These are phyloP conservation scores for Delichon dasypus DNA, from an alignment of 2,797 vertebrate genomes.

Conservation along the genomic window DNA sequence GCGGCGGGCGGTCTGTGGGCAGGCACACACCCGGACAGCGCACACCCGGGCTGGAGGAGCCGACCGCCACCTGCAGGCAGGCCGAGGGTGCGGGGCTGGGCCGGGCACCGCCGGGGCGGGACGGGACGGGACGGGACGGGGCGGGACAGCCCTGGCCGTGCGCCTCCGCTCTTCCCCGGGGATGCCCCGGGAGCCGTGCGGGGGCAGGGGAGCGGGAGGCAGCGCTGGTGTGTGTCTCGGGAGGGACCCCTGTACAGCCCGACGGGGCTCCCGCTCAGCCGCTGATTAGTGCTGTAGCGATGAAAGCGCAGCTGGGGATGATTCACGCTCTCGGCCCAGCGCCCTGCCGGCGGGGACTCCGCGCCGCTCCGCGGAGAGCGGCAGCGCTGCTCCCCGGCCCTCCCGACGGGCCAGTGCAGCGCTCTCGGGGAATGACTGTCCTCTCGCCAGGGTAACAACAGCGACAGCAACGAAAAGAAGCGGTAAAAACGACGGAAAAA, in stretches of 20 bases:
- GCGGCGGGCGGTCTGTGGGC: too few relatives aligned
- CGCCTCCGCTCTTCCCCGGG: fast-evolving
- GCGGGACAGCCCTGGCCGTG: fast-evolving
- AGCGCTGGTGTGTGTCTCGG: neutral
- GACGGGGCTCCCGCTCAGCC: neutral
- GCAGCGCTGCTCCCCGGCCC: fast-evolving
- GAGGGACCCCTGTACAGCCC: neutral
- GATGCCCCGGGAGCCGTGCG: neutral
- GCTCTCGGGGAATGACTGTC: neutral
- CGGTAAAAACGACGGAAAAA: neutral
- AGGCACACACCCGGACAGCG: neutral
- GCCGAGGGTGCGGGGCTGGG: neutral
- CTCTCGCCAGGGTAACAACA: neutral
- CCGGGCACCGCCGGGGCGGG: too few relatives aligned
- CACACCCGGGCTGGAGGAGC: slow-evolving; percentile 13
- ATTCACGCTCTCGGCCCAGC: neutral
- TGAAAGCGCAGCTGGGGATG: neutral
- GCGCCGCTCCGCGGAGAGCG: fast-evolving
- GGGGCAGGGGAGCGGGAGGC: neutral
- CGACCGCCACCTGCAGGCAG: slow-evolving; percentile 75
- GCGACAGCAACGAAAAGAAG: neutral
- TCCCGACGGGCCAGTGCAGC: neutral
- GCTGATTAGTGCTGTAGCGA: neutral
- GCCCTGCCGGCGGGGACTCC: neutral
- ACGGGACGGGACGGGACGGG: too few relatives aligned